Evolutionary conservation across 2,113 vertebrate genomes (phyloP).

Genomic region (Grammomys surdaster): DNA sequence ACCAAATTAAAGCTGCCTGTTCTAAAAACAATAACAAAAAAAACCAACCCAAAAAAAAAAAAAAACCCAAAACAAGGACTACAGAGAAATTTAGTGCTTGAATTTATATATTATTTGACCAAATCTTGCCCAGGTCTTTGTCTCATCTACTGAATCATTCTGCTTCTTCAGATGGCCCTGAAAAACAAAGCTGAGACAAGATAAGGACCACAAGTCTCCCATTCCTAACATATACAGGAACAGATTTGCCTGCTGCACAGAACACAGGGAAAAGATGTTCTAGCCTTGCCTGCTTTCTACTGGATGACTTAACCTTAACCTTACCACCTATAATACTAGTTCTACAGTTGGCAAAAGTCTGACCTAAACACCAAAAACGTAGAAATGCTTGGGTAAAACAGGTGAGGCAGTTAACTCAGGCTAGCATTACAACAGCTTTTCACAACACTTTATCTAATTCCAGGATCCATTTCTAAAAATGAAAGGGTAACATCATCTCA

Average conservation of each 20-base stretch:
- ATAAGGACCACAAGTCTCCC: not conserved
- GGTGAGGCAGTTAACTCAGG: not conserved
- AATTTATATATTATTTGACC: not conserved
- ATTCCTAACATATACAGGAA: not conserved
- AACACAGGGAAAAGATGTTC: not conserved
- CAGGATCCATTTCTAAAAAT: slow-evolving; percentile 45
- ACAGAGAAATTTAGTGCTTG: not conserved
- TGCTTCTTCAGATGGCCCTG: not conserved
- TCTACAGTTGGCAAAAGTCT: not conserved
- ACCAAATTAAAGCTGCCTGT: not conserved
- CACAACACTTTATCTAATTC: slow-evolving; percentile 18
- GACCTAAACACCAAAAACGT: not conserved
- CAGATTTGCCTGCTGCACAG: not conserved
- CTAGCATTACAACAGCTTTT: not conserved
- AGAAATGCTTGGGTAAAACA: not conserved
- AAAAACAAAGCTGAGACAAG: not conserved
- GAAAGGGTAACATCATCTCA: not conserved
- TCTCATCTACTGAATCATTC: not conserved
- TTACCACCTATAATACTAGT: not conserved
- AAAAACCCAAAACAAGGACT: too few relatives aligned
- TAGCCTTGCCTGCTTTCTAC: not conserved
- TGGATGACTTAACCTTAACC: too few relatives aligned
- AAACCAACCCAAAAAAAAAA: too few relatives aligned
- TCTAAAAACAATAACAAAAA: too few relatives aligned
- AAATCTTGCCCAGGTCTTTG: not conserved